Evolutionary conservation across 2,113 vertebrate species (phyloP).

Genomic region (Calidris pygmaea): DNA sequence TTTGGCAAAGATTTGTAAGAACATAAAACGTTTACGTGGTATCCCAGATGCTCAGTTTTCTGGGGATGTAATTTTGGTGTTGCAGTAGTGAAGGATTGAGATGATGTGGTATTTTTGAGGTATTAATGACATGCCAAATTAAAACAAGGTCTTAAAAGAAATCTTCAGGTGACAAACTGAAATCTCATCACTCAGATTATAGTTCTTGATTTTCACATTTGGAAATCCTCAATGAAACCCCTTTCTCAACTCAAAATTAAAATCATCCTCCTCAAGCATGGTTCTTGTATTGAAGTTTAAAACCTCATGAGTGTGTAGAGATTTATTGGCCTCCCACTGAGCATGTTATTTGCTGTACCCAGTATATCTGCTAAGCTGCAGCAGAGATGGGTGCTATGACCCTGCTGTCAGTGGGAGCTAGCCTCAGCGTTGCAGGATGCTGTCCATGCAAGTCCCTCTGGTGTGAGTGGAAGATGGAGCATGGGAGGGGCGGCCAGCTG

Average conservation of each 20-base stretch:
- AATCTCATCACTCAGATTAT: background rate
- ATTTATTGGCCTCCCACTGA: background rate
- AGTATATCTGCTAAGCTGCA: background rate
- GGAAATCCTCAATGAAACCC: background rate
- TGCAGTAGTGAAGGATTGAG: background rate
- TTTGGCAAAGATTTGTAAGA: background rate
- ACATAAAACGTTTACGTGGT: background rate
- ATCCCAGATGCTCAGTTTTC: fast-evolving
- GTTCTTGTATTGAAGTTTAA: background rate
- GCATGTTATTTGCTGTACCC: background rate
- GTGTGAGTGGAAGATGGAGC: fast-evolving
- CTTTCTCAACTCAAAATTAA: background rate
- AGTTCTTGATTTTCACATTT: background rate
- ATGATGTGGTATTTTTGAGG: background rate
- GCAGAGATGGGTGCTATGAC: background rate
- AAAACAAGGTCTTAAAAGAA: background rate
- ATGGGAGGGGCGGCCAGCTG: fast-evolving
- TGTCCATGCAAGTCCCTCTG: fast-evolving
- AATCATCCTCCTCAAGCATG: background rate
- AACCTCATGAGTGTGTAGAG: background rate
- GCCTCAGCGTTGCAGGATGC: no score
- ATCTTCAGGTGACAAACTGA: background rate
- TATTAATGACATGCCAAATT: background rate
- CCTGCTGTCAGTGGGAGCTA: fast-evolving
- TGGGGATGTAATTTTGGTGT: background rate